phyloP scores from a whole-genome alignment of 2,888 invertebrate species.

The Temnothorax ravouxi region DNA sequence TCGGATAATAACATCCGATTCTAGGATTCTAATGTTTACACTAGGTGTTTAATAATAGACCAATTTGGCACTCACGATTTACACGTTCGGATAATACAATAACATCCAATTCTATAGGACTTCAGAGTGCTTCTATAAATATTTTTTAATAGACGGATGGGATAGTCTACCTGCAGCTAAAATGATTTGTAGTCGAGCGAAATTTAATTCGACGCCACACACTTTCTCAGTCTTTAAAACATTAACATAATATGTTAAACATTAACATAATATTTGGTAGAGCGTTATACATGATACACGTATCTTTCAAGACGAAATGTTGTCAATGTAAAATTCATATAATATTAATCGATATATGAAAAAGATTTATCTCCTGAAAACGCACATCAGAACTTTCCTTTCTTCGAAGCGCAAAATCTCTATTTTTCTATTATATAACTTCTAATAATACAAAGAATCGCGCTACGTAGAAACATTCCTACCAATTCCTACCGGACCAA shows the following conservation, averaged over 20 bases:
- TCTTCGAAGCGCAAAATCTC: neutral
- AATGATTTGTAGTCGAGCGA: neutral
- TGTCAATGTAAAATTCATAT: neutral
- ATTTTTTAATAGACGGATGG: neutral
- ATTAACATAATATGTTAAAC: neutral
- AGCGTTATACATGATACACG: neutral
- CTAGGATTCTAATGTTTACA: neutral
- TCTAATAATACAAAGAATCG: neutral
- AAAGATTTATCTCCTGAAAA: neutral
- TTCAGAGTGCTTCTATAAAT: neutral
- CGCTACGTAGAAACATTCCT: neutral
- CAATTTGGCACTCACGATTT: neutral
- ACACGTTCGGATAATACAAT: neutral
- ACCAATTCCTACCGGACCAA: neutral
- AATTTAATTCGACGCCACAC: neutral
- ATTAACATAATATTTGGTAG: neutral
- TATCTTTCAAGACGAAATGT: neutral
- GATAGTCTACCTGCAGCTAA: neutral
- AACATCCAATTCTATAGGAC: neutral
- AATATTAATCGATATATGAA: neutral
- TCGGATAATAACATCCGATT: neutral
- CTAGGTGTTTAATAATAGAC: neutral
- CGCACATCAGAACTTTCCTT: neutral
- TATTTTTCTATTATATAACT: neutral
- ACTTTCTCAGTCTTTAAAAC: neutral